These are phyloP conservation scores for Xiphorhynchus elegans DNA, from an alignment of 2,113 vertebrate genomes.

Conservation along the genomic window DNA sequence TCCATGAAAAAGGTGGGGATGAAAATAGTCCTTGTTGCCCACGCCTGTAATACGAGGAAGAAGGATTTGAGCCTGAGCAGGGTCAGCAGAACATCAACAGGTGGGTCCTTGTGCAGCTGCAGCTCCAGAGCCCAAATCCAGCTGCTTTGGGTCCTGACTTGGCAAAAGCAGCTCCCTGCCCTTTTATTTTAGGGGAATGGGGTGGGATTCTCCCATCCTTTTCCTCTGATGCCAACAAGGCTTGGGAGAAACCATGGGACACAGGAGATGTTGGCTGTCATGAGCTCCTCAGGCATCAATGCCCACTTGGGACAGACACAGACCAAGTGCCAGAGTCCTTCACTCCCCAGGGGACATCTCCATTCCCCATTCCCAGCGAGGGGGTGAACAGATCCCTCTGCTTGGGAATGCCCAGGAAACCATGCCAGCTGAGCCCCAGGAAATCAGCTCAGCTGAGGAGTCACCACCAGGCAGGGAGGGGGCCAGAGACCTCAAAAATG, in stretches of 20 bases:
- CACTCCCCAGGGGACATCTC: background rate
- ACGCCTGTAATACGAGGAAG: background rate
- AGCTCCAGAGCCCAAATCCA: background rate
- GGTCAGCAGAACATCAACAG: background rate
- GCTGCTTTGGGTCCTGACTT: background rate
- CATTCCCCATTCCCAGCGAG: background rate
- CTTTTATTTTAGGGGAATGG: background rate
- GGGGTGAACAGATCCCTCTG: background rate
- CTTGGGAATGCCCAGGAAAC: background rate
- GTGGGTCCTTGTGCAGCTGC: background rate
- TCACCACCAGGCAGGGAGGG: too few relatives aligned
- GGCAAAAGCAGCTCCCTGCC: background rate
- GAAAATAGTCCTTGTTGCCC: background rate
- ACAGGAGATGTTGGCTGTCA: fast-evolving
- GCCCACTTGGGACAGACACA: fast-evolving
- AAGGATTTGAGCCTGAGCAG: background rate
- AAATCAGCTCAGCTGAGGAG: background rate
- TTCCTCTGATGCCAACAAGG: background rate
- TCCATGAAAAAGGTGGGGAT: background rate
- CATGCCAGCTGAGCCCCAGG: background rate
- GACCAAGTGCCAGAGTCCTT: background rate
- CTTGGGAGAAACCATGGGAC: background rate
- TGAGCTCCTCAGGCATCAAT: background rate
- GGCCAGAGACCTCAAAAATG: background rate
- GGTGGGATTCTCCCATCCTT: background rate